These are phyloP conservation scores for Chrysomallon squamiferum DNA, from an alignment of 1,140 invertebrate species.

Conservation along the genomic window DNA sequence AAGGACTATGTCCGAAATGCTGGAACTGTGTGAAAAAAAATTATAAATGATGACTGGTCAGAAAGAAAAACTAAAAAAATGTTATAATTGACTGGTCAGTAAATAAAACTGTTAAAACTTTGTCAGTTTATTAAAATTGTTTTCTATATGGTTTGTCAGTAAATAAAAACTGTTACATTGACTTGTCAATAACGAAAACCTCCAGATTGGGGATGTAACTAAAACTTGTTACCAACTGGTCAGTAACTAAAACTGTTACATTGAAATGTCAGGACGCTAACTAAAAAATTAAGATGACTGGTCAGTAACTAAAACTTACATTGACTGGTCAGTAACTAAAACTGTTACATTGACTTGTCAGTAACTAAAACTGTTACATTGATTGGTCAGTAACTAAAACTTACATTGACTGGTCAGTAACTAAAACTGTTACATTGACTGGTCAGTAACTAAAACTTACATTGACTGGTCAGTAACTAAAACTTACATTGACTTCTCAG, in stretches of 20 bases:
- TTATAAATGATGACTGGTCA: no score
- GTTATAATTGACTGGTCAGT: no score
- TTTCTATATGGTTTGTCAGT: not conserved
- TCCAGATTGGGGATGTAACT: conserved; percentile 47
- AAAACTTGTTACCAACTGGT: conserved; percentile 41
- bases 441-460: conserved; percentile 49
- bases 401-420: no score
- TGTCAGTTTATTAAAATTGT: no score
- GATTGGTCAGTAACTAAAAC: no score
- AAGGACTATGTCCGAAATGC: conserved; percentile 39
- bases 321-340: not conserved
- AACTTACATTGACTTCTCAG: no score
- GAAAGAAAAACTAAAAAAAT: no score
- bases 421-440: no score
- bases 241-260: no score
- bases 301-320: conserved; percentile 22
- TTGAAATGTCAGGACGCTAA: conserved; percentile 41
- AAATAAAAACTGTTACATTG: conserved; percentile 11
- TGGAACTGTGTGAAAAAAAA: conserved; percentile 39
- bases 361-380: no score
- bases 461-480: conserved; percentile 38
- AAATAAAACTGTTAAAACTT: no score
- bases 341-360: no score
- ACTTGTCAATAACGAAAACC: conserved; percentile 47
- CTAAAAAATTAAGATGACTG: conserved; percentile 46